These are phyloP conservation scores for Drosophila imparisetae DNA, from an alignment of 2,888 invertebrate species.

Conservation along the genomic window DNA sequence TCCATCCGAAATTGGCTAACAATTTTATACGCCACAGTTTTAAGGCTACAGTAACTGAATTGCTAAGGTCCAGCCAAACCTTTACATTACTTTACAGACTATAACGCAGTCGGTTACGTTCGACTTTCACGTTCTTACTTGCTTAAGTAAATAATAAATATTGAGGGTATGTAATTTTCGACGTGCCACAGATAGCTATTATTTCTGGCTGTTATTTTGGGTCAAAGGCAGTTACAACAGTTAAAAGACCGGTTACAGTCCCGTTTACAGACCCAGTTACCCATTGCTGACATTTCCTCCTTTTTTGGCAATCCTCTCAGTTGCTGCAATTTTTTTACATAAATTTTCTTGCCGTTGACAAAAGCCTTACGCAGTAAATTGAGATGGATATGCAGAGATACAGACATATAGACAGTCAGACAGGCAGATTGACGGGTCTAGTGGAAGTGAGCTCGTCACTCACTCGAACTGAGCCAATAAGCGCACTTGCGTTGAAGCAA, in stretches of 20 bases:
- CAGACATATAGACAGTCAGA: constrained; percentile 14
- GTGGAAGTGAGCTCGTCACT: constrained; percentile 36
- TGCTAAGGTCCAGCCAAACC: not conserved
- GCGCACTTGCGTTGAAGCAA: constrained; percentile 32
- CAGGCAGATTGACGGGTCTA: constrained; percentile 21
- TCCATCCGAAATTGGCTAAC: not conserved
- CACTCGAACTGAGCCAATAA: constrained; percentile 43
- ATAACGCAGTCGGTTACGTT: not conserved
- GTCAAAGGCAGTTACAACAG: constrained; percentile 51
- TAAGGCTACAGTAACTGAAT: not conserved
- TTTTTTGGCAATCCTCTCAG: constrained; percentile 10
- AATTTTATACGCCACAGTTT: not conserved
- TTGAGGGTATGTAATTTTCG: constrained; percentile 11
- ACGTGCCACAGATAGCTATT: not conserved
- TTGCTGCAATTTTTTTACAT: constrained; percentile 60
- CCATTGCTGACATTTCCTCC: constrained; percentile 37
- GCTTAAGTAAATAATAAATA: not conserved
- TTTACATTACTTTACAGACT: not conserved
- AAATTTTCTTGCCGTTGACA: constrained; percentile 74
- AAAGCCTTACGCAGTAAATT: constrained; percentile 75
- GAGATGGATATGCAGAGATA: constrained; percentile 56
- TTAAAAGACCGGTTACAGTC: constrained; percentile 39
- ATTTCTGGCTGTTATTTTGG: constrained; percentile 20
- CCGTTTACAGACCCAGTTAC: constrained; percentile 40
- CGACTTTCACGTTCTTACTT: not conserved